Base-by-base conservation (phyloP, 2,888 invertebrate species). In the Boloria euphrosyne region DNA sequence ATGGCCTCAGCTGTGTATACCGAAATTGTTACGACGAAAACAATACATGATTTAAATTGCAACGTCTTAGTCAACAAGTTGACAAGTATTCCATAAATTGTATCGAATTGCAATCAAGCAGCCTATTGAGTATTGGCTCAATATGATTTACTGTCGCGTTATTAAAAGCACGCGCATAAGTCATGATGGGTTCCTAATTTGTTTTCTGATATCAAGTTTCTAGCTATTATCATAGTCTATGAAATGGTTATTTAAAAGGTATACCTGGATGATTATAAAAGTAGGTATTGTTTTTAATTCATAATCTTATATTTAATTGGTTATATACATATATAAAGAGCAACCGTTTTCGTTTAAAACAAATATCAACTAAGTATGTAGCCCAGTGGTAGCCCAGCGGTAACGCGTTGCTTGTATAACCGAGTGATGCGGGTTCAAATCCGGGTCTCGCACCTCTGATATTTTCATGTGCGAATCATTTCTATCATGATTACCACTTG, bases 101-200 rank as follows among this genome's bases (percentile, higher is more conserved):
- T 51, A 51, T 51, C 31, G 51, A 54, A 62, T 60, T 71, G 64
- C 67, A 62, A 61, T 65, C 69, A 55, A 66, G 60, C 51, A 64
- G 22, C 46, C 38, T 59, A 59, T 59, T 59, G 59, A 50, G 65
- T 76, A 75, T 77, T 74, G 75, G 73, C 73, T 73, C 74, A 73
- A 78, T 78, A 69, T 77, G 75, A 78, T 77, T 77, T 77, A 75
- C 73, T 70, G 71, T 75, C 46, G 53, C 50, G 50, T 63, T 62
- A 68, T 62, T 66, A 52, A 46, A 65, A 46, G 62, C 79, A 81
- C 78, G 80, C 80, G 78, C 72, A 74, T 47, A 54, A 55, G 53
- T 62, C 73, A 68, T 73, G 72, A 71, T 54, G 31, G 53, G 49
- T 13, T 52, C 50, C 46, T 54, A 16, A 59, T 54, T 65, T 44